Evolutionary conservation across 2,888 invertebrate species (phyloP), one percentile per base, ranked within the genome.

Genomic region (Troides helena): DNA sequence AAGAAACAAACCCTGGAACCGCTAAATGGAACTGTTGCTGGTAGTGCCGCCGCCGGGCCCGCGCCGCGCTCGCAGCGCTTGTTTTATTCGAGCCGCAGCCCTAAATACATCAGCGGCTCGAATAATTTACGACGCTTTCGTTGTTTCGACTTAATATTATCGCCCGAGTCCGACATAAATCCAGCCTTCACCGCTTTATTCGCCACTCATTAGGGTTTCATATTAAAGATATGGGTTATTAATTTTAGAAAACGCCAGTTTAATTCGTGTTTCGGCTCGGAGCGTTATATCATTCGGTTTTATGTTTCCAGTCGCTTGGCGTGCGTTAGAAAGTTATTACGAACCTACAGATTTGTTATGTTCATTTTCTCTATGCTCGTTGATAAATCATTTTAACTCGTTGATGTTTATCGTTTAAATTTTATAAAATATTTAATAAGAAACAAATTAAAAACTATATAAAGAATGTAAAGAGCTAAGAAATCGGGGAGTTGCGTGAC

Each of bases 141-240:
- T 77, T 77, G 63, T 64, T 57, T 36, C 67, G 56, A 70, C 59
- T 60, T 30, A 60, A 82, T 85, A 85, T 87, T 88, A 87, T 86
- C 81, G 77, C 73, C 74, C 75, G 74, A 74, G 69, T 76, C 71
- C 78, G 73, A 78, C 80, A 80, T 90, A 90, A 89, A 89, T 89
- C 81, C 81, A 73, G 72, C 70, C 77, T 89, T 89, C 90, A 90
- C 89, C 78, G 85, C 89, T 90, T 85, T 90, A 90, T 90, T 89
- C 87, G 82, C 85, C 85, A 85, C 87, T 89, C 89, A 90, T 90
- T 90, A 89, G 86, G 83, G 85, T 85, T 89, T 89, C 87, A 89
- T 87, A 85, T 85, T 83, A 83, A 82, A 84, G 86, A 88, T 88
- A 90, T 87, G 86, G 86, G 84, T 84, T 89, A 90, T 89, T 89